Evolutionary conservation across 1,140 invertebrate species (phyloP), one percentile per base, ranked within the genome.

Genomic region (Drosophila guanche): DNA sequence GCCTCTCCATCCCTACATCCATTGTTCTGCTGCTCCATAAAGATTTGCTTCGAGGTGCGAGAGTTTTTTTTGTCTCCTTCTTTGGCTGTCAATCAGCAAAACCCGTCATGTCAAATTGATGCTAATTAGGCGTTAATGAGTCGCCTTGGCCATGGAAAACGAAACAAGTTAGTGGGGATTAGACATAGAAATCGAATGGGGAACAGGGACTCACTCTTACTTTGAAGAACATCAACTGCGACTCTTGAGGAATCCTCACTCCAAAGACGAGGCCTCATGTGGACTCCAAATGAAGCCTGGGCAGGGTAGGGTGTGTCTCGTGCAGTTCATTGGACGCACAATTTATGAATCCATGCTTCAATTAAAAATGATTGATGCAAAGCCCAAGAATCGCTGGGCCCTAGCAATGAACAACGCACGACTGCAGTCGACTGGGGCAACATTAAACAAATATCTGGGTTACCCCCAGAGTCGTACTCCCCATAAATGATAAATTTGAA

Each of bases 291-390:
- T 5, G 37, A 33, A 22, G 20, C 2, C n/a, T n/a, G 16, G 75
- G 76, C 50, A 60, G 66, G 66, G 60, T 46, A 46, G 59, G 45
- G 43, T 16, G 52, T 22, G n/a, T n/a, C 6, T 16, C 7, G 27
- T 41, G 61, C 51, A 57, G 73, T 77, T 86, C 69, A 62, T 54
- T 70, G 68, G 41, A 66, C 63, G 45, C 50, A 55, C 72, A 60
- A 54, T 79, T 59, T 53, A 61, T 50, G 70, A 66, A 70, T 42
- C 52, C 55, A 27, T 52, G 45, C 75, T 62, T 68, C 78, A 88
- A 89, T 88, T 88, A 73, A 79, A 67, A 57, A 83, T 83, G 83
- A 88, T 88, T 88, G 84, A 83, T 83, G 79, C 81, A 67, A 56
- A 65, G 63, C 33, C 23, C 25, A 29, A 33, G 52, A 55, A 27